Evolutionary conservation across 2,797 vertebrate genomes (phyloP).

Genomic region (Lates japonicus): DNA sequence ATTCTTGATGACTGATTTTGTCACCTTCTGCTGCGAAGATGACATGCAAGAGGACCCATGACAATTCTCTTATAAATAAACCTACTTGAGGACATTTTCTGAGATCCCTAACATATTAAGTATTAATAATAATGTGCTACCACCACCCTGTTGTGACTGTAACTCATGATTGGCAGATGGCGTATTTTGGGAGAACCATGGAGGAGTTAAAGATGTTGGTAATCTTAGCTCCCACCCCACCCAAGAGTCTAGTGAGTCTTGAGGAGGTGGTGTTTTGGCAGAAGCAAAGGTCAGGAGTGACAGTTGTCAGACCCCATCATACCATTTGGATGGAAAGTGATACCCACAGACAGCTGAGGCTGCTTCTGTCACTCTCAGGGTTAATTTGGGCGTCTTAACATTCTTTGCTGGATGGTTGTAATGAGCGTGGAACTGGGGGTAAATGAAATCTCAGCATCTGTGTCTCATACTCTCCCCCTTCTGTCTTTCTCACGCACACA

Average conservation of each 20-base stretch:
- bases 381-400: constrained; percentile 82
- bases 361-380: constrained; percentile 79
- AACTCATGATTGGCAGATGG: constrained; percentile 50
- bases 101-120: constrained; percentile 40
- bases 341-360: constrained; percentile 84
- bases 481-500: constrained; percentile 3
- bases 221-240: constrained; percentile 65
- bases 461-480: constrained; percentile 19
- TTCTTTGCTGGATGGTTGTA: constrained; percentile 74
- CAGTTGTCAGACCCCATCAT: constrained; percentile 82
- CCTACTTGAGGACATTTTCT: constrained; percentile 18
- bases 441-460: constrained; percentile 76
- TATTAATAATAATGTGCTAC: constrained; percentile 17
- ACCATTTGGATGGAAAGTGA: constrained; percentile 86
- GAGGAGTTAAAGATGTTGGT: constrained; percentile 60
- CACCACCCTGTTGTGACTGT: neutral
- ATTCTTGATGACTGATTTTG: constrained; percentile 34
- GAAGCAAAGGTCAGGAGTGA: constrained; percentile 82
- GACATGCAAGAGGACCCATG: constrained; percentile 26
- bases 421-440: constrained; percentile 77
- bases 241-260: constrained; percentile 59
- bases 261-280: constrained; percentile 66
- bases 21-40: constrained; percentile 53
- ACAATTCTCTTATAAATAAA: constrained; percentile 33
- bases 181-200: constrained; percentile 60